Conservation (phyloP, 2,888 invertebrate genomes). For the Ariolimax columbianus region DNA sequence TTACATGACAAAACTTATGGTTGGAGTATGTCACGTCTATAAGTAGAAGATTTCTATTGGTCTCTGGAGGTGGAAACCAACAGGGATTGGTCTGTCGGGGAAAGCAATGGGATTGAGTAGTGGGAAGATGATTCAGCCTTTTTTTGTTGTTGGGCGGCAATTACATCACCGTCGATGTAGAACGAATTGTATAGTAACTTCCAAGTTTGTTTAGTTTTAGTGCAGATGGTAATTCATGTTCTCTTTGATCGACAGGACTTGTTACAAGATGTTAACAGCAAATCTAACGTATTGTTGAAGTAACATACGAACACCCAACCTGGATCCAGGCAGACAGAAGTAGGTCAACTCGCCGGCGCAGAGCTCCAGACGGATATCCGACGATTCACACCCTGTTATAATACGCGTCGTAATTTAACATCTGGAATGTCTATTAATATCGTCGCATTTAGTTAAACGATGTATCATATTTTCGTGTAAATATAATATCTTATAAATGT, state of each 20-base stretch:
- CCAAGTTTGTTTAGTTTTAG: too few species aligned
- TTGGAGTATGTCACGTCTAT: too few species aligned
- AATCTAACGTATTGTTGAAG: not conserved
- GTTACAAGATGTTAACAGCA: not conserved
- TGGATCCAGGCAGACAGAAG: not conserved
- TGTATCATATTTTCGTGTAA: not conserved
- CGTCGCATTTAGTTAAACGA: not conserved
- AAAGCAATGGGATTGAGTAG: too few species aligned
- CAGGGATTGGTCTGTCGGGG: too few species aligned
- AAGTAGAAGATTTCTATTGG: too few species aligned
- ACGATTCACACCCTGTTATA: constrained; percentile 32
- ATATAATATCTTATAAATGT: not conserved
- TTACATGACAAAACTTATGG: too few species aligned
- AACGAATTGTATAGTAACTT: too few species aligned
- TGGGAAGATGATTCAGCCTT: too few species aligned
- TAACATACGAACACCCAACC: not conserved
- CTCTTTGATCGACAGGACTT: not conserved
- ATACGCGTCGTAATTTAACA: constrained; percentile 48
- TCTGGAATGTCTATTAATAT: not conserved
- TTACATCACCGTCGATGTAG: too few species aligned
- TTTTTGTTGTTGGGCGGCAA: too few species aligned
- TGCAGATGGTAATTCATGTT: not conserved
- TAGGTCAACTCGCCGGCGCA: constrained; percentile 1
- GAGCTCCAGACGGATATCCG: constrained; percentile 52
- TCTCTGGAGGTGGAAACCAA: too few species aligned